Evolutionary conservation across 1,140 invertebrate species (phyloP).

Genomic region (Procambarus clarkii): DNA sequence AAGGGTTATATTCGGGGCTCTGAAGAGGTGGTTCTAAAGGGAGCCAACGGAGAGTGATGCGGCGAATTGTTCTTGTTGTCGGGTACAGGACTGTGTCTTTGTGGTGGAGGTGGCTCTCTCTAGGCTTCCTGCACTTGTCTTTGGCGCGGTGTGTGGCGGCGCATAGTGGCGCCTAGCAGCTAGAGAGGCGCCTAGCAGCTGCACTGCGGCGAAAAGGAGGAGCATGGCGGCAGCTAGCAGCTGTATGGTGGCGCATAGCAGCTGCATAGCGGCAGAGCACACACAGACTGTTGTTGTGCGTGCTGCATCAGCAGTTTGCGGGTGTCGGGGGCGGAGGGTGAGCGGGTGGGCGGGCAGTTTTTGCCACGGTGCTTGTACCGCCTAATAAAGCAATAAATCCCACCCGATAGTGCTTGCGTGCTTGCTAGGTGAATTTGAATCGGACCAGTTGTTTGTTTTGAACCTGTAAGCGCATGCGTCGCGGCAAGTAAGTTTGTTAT

Average conservation of each 20-base stretch:
- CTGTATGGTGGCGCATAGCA: constrained; percentile 30
- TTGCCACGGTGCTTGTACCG: constrained; percentile 50
- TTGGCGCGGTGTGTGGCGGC: too few species aligned
- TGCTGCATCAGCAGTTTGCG: constrained; percentile 49
- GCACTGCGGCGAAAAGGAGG: too few species aligned
- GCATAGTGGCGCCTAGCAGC: too few species aligned
- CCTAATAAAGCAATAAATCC: constrained; percentile 64
- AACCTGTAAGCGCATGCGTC: constrained; percentile 24
- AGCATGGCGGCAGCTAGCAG: too few species aligned
- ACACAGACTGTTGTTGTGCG: constrained; percentile 46
- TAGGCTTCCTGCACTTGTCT: background rate
- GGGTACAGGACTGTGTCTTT: background rate
- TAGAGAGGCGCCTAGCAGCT: too few species aligned
- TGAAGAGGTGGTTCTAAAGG: too few species aligned
- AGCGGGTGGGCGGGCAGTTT: constrained; percentile 1
- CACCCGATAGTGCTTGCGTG: constrained; percentile 58
- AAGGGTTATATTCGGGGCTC: too few species aligned
- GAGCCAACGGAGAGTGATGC: too few species aligned
- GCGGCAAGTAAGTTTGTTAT: constrained; percentile 20
- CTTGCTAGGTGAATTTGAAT: constrained; percentile 53
- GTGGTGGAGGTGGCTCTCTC: background rate
- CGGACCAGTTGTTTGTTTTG: constrained; percentile 37
- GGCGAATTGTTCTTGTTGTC: background rate
- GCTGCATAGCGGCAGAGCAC: constrained; percentile 46
- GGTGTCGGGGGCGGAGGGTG: constrained; percentile 12